Evolutionary conservation across 2,888 invertebrate genomes (phyloP), one percentile per base, ranked within the genome.

Genomic region (Drosophila stalkeri): DNA sequence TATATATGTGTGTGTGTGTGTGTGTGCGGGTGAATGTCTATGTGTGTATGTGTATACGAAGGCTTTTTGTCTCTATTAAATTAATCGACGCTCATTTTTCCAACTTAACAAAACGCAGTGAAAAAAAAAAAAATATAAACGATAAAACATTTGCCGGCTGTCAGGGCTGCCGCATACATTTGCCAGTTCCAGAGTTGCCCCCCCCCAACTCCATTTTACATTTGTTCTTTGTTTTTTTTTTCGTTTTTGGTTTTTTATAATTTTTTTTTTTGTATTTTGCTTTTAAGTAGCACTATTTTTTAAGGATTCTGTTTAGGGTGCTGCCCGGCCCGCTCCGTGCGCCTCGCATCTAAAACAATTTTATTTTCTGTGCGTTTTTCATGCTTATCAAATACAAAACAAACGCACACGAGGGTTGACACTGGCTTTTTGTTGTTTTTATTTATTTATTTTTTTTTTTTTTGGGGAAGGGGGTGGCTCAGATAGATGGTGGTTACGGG

Each of bases 21-120:
- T 70, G 70, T 73, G 72, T 66, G 56, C 78, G 72, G 5, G 2
- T 12, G 35, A n/a, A 31, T 57, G 33, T 62, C 16, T 46, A 20
- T 61, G 14, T 74, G 66, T 74, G 51, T 70, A 52, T 83, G 72
- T 84, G 79, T 70, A 62, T 77, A 71, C 71, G 68, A 83, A 87
- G 86, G 88, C 88, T 89, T 91, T 91, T 91, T 91, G 91, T 91
- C 91, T 91, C 91, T 91, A 90, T 87, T 86, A 91, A 91, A 91
- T 91, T 91, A 91, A 91, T 91, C 90, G 91, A 83, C 72, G 69
- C 86, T 83, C 84, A 91, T 91, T 91, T 91, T 91, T 91, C 91
- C 90, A 90, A 91, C 91, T 91, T 91, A 91, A 91, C 81, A 85
- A 72, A 86, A 77, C 74, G 65, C 55, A 61, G 63, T 80, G 65